Base-by-base conservation (phyloP, 2,113 vertebrate species). In the Rousettus leschenaultii region DNA sequence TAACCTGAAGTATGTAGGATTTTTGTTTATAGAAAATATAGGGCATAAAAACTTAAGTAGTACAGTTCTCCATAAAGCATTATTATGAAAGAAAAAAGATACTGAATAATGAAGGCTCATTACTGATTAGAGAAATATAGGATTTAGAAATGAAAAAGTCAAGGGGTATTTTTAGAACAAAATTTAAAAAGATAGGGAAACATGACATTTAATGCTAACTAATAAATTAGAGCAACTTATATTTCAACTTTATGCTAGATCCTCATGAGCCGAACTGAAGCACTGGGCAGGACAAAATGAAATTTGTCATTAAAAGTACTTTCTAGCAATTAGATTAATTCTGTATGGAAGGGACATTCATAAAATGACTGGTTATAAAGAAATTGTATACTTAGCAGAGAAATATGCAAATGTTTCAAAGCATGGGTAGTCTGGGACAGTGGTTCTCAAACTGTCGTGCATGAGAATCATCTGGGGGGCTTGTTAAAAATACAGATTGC, bases 271-370 rank as follows among this genome's bases (percentile, higher is more conserved):
- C 15, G 82, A 93, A 95, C 84, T 38, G 45, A 26, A 91, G 53
- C 35, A 74, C n/a, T 83, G n/a, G 45, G 66, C 24, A 68, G 43
- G 59, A 30, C 24, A 73, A 92, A 97, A 94, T 77, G 30, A 94
- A 94, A 78, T 61, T 94, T 96, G 40, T 95, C 87, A 86, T 83
- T 94, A 73, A 93, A 89, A 95, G n/a, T 78, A 73, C 59, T 88
- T 91, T 88, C 7, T 68, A 86, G n/a, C 43, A 68, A 9, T 90
- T 80, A 96, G 65, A 35, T 94, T 78, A 89, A 48, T 55, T 12
- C 40, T 74, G 9, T 77, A 80, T 70, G 59, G 74, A 92, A 35
- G 94, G 71, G 71, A 35, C 33, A 26, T 87, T 95, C 61, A 82
- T 75, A 53, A 96, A 87, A 86, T 78, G 77, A 77, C 6, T 66